Conservation (phyloP, 2,113 vertebrate species). For the Tauraco erythrolophus region DNA sequence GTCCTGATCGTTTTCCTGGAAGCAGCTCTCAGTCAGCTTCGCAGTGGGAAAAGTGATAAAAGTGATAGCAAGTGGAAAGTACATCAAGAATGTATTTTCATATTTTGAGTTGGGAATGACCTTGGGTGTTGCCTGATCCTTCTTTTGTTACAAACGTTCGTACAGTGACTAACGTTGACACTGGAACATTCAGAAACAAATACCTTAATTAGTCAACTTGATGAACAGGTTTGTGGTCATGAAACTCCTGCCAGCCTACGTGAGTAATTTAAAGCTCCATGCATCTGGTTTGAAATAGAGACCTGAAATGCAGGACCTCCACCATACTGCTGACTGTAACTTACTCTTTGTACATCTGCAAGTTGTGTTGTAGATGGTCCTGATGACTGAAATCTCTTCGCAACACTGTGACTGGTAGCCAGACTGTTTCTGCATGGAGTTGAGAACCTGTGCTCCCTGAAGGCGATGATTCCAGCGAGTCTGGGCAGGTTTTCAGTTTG, state of each 20-base stretch:
- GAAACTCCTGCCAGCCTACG: background rate
- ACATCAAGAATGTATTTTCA: background rate
- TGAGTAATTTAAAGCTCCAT: background rate
- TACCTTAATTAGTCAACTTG: background rate
- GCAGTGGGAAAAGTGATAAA: background rate
- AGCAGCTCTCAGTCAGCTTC: background rate
- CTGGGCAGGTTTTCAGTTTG: background rate
- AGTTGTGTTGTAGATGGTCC: background rate
- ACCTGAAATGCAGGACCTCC: background rate
- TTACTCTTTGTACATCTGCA: background rate
- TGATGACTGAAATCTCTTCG: background rate
- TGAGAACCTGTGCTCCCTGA: background rate
- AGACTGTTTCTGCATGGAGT: background rate
- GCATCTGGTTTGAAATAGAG: background rate
- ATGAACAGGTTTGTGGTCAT: conserved; percentile 14
- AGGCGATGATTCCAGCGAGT: background rate
- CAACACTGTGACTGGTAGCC: background rate
- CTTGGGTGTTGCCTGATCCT: conserved; percentile 50
- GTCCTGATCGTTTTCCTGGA: background rate
- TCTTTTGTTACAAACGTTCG: background rate
- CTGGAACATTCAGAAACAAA: background rate
- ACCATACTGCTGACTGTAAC: background rate
- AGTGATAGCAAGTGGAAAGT: background rate
- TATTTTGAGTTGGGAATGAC: background rate
- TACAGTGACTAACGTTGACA: background rate